Base-by-base conservation (phyloP, 1,140 invertebrate species). In the Holotrichia oblita region DNA sequence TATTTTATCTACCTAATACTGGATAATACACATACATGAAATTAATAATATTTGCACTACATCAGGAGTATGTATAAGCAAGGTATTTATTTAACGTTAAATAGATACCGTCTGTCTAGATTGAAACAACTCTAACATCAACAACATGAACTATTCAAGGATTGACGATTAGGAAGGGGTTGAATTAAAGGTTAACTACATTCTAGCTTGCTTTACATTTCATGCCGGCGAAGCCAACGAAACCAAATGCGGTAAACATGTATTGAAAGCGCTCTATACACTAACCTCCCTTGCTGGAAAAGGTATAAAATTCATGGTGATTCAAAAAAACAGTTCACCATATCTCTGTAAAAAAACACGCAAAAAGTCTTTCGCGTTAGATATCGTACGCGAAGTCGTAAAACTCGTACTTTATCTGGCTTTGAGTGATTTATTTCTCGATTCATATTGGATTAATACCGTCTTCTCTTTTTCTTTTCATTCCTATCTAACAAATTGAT, bases 261-360 rank as follows among this genome's bases (percentile, higher is more conserved):
- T 77, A 80, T 76, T 34, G 40, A 34, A 24, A 79, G 76, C 78
- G 78, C 17, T 77, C 78, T 81, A 83, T 22, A 81, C 81, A 82
- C 81, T 82, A 82, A 81, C 79, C 83, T 83, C 83, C 84, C 83
- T 81, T 81, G 81, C 83, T 86, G 85, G 85, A 85, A 86, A 86
- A 86, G 85, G 85, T 86, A 86, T 86, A 86, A 86, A 86, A 86
- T 85, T 81, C 80, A 81, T 82, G 84, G 81, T 84, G 83, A 78
- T 27, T 82, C 83, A 85, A 85, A 85, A 85, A 85, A 81, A 40
- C 77, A 79, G 77, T 84, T 82, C 82, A 82, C 80, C 84, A 84
- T 77, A 76, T 69, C 27, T 69, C 12, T 34, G 61, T 17, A 81
- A 81, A 81, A 79, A 78, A 78, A 81, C 42, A 77, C 72, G 24